Conservation (phyloP, 2,113 vertebrate species). For the Sylvicapra grimmia region DNA sequence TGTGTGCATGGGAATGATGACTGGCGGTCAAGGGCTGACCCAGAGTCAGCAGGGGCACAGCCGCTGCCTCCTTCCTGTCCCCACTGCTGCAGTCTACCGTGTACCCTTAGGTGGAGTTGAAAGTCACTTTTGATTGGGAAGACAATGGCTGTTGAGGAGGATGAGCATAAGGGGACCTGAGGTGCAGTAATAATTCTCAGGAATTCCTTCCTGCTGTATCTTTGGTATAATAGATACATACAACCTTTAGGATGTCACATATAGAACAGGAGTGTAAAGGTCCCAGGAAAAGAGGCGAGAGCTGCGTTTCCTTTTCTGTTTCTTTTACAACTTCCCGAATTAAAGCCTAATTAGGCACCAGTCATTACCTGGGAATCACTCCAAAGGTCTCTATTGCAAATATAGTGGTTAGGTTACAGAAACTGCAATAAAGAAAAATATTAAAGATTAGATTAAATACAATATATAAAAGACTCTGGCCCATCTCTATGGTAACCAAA, state of each 20-base stretch:
- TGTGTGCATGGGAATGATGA: background rate
- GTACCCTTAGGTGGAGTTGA: background rate
- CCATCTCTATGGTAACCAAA: background rate
- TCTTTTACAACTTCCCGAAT: background rate
- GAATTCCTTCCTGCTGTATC: background rate
- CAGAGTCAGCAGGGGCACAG: background rate
- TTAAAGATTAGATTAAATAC: conserved; percentile 10
- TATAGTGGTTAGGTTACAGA: conserved; percentile 61
- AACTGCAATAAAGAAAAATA: conserved; percentile 58
- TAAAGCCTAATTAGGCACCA: background rate
- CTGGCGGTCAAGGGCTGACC: background rate
- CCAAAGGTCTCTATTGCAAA: conserved; percentile 60
- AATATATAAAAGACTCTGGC: background rate
- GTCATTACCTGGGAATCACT: conserved; percentile 55
- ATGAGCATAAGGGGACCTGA: background rate
- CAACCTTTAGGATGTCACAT: background rate
- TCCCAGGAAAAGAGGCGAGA: background rate
- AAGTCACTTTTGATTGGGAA: background rate
- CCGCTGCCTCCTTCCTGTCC: background rate
- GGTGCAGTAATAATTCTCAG: background rate
- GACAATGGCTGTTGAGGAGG: background rate
- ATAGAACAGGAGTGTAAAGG: background rate
- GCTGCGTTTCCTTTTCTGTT: background rate
- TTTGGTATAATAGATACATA: background rate
- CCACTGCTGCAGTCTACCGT: background rate